phyloP scores from a whole-genome alignment of 2,888 invertebrate genomes.

The Crossocerus cetratus region DNA sequence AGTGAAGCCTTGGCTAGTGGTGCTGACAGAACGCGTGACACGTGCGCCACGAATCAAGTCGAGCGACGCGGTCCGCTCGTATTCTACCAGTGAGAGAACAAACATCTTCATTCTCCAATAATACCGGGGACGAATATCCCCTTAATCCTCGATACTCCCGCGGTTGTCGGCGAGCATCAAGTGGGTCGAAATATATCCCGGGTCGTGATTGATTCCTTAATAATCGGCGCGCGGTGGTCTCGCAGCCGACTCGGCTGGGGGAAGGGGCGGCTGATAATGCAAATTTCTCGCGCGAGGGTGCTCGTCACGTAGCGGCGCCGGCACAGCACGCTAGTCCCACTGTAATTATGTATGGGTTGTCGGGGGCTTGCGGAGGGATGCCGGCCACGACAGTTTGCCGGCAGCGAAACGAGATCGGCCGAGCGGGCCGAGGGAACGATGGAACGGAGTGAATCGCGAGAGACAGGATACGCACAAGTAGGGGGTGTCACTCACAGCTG shows the following conservation, averaged over 20 bases:
- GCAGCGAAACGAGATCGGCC: constrained; percentile 24
- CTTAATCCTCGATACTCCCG: constrained; percentile 15
- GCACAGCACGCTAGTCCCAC: constrained; percentile 37
- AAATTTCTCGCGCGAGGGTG: constrained; percentile 58
- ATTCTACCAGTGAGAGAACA: neutral
- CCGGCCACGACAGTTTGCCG: too few species aligned
- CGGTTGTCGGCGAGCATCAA: neutral
- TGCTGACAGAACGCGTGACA: too few species aligned
- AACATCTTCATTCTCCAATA: neutral
- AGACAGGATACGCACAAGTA: constrained; percentile 49
- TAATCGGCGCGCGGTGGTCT: constrained; percentile 53
- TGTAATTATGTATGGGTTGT: constrained; percentile 63
- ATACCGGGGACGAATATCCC: constrained; percentile 1
- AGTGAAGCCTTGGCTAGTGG: too few species aligned
- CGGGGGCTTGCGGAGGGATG: constrained; percentile 20
- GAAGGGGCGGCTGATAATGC: constrained; percentile 58
- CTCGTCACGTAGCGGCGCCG: constrained; percentile 34
- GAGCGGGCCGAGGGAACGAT: constrained; percentile 25
- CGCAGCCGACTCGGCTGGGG: constrained; percentile 27
- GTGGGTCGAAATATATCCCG: constrained; percentile 7
- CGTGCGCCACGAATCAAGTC: neutral
- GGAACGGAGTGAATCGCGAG: neutral
- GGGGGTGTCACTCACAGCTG: constrained; percentile 71
- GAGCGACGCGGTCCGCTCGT: too few species aligned
- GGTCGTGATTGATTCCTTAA: constrained; percentile 62